Evolutionary conservation across 2,888 invertebrate genomes (phyloP).

Genomic region (Bimastos eiseni): DNA sequence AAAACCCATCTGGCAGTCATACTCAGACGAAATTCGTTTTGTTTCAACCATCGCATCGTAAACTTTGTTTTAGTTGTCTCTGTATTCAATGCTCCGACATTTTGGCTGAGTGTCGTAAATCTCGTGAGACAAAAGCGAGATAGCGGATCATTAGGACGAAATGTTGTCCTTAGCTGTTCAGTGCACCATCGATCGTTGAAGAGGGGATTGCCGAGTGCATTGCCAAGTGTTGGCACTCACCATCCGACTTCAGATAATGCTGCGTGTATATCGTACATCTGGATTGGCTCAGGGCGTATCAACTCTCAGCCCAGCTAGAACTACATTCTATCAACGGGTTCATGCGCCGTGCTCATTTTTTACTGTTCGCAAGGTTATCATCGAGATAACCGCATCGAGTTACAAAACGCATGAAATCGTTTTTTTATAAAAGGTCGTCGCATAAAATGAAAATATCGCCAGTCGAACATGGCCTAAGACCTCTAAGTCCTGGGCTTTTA

Average conservation of each 20-base stretch:
- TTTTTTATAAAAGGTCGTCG: not conserved
- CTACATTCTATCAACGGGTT: not conserved
- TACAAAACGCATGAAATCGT: not conserved
- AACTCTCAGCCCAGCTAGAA: not conserved
- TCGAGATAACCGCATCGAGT: not conserved
- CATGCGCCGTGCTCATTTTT: not conserved
- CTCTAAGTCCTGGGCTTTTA: not conserved
- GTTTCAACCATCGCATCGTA: not conserved
- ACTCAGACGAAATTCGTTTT: not conserved
- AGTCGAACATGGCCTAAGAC: not conserved
- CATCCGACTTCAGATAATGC: not conserved
- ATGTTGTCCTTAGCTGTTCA: not conserved
- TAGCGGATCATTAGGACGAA: not conserved
- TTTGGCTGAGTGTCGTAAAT: not conserved
- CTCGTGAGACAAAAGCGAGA: not conserved
- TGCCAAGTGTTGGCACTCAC: not conserved
- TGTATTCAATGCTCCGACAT: not conserved
- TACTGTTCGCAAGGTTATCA: not conserved
- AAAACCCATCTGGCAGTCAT: not conserved
- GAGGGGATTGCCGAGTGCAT: not conserved
- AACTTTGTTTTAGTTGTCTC: not conserved
- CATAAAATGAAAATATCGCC: not conserved
- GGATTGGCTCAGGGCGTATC: not conserved
- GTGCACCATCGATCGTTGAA: too few species aligned
- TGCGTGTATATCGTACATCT: not conserved